Conservation (phyloP, 2,797 vertebrate species). For the Microcaecilia unicolor region DNA sequence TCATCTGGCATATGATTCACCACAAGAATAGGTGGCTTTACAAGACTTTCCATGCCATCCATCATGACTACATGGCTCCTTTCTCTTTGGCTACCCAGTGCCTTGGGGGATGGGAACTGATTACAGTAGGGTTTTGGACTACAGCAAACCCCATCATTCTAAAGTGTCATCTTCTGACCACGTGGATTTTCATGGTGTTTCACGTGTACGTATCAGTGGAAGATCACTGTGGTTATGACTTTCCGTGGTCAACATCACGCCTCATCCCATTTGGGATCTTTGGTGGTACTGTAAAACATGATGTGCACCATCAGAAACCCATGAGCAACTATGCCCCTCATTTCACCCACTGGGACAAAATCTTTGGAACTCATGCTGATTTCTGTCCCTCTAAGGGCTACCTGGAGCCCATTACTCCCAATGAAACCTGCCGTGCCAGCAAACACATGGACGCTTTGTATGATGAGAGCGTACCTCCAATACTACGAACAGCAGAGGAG, state of each 20-base stretch:
- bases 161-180: constrained; percentile 50
- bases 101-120: constrained; percentile 55
- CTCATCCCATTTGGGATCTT: constrained; percentile 55
- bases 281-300: constrained; percentile 56
- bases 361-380: constrained; percentile 45
- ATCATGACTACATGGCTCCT: constrained; percentile 53
- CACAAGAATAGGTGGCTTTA: constrained; percentile 55
- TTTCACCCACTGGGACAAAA: constrained; percentile 64
- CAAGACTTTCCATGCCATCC: constrained; percentile 52
- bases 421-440: constrained; percentile 11
- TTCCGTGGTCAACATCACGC: constrained; percentile 52
- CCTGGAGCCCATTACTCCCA: background rate
- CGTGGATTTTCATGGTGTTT: constrained; percentile 49
- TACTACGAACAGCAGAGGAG: constrained; percentile 4
- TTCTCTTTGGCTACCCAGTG: constrained; percentile 60
- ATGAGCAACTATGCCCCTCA: constrained; percentile 61
- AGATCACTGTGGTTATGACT: constrained; percentile 62
- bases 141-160: constrained; percentile 52
- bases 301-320: constrained; percentile 62
- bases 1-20: constrained; percentile 59
- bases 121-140: constrained; percentile 60
- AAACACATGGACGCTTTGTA: constrained; percentile 3
- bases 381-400: constrained; percentile 2
- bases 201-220: constrained; percentile 66
- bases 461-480: constrained; percentile 9